Evolutionary conservation across 2,888 invertebrate species (phyloP).

Genomic region (Erebia palarica): DNA sequence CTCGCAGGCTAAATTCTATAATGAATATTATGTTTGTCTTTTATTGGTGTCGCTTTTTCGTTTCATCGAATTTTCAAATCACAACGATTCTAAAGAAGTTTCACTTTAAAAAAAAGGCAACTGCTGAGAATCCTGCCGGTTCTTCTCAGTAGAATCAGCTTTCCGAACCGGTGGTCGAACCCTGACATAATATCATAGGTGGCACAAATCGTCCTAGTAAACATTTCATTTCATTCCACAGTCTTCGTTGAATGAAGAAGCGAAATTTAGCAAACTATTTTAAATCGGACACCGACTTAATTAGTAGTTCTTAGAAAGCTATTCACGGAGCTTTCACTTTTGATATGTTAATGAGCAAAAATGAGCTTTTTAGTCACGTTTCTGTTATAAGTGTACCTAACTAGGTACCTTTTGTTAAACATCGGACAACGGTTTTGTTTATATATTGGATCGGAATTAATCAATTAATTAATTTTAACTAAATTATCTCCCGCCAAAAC

Average conservation of each 20-base stretch:
- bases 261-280: conserved; percentile 4
- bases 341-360: background rate
- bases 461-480: background rate
- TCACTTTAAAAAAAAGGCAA: too few species aligned
- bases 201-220: too few species aligned
- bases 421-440: background rate
- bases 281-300: background rate
- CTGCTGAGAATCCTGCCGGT: too few species aligned
- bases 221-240: too few species aligned
- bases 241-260: background rate
- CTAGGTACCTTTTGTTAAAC: background rate
- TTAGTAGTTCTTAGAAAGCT: background rate
- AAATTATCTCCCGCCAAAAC: conserved; percentile 60
- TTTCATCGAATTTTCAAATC: too few species aligned
- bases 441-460: conserved; percentile 5
- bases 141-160: too few species aligned
- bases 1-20: too few species aligned
- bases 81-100: too few species aligned
- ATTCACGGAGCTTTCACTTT: conserved; percentile 1
- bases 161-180: too few species aligned
- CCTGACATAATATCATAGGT: too few species aligned
- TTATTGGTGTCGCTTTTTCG: too few species aligned
- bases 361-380: conserved; percentile 2
- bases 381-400: background rate
- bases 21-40: too few species aligned